Evolutionary conservation across 2,888 invertebrate species (phyloP).

Genomic region (Omphaloscelis lunosa): DNA sequence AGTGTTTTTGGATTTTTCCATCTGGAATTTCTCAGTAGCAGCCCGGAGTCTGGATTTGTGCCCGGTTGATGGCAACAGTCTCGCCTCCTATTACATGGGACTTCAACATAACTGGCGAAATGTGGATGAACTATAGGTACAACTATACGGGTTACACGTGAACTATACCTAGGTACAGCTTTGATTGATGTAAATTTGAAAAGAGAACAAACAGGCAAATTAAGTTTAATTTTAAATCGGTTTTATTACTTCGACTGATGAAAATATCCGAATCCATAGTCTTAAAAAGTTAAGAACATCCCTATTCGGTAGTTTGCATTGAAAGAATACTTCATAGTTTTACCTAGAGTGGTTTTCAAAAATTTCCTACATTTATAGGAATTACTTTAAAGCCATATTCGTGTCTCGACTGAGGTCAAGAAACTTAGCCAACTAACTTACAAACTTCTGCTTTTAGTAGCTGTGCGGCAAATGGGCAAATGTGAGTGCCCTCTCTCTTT

Average conservation of each 20-base stretch:
- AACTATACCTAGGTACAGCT: background rate
- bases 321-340: constrained; percentile 24
- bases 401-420: constrained; percentile 16
- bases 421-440: constrained; percentile 29
- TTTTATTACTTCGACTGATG: background rate
- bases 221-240: background rate
- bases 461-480: constrained; percentile 9
- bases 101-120: background rate
- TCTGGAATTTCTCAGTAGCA: background rate
- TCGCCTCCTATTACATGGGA: background rate
- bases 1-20: background rate
- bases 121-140: background rate
- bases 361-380: constrained; percentile 11
- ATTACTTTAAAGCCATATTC: constrained; percentile 19
- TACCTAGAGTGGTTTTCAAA: constrained; percentile 22
- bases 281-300: constrained; percentile 16
- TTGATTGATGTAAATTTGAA: background rate
- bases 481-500: constrained; percentile 15
- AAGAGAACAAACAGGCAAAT: background rate
- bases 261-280: constrained; percentile 19
- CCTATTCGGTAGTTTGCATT: background rate
- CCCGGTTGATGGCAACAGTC: background rate
- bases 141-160: too few species aligned
- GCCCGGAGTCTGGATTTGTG: background rate
- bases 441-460: constrained; percentile 23